phyloP scores from a whole-genome alignment of 2,797 vertebrate species.

The Schizopygopsis malacanthus region DNA sequence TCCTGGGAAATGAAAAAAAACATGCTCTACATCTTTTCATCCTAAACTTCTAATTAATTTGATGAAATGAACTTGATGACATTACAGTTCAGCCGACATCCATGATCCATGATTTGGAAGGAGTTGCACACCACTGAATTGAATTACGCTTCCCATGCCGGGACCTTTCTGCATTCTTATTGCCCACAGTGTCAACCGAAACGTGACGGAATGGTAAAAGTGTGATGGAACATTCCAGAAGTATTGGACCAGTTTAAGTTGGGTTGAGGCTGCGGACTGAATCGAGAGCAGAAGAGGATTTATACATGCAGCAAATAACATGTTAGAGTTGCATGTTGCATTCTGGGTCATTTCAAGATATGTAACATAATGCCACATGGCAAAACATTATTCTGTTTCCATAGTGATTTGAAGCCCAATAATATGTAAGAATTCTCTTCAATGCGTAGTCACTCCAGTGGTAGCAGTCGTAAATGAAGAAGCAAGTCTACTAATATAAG shows the following conservation, averaged over 20 bases:
- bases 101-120: slow-evolving; percentile 36
- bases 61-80: slow-evolving; percentile 23
- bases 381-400: slow-evolving; percentile 8
- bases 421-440: background rate
- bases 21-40: slow-evolving; percentile 25
- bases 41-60: slow-evolving; percentile 29
- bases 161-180: slow-evolving; percentile 31
- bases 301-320: slow-evolving; percentile 28
- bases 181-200: slow-evolving; percentile 8
- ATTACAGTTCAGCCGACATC: slow-evolving; percentile 34
- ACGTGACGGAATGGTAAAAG: slow-evolving; percentile 22
- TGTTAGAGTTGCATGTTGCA: slow-evolving; percentile 6
- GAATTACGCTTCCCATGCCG: slow-evolving; percentile 17
- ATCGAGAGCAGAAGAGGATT: background rate
- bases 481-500: slow-evolving; percentile 6
- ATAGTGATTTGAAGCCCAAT: background rate
- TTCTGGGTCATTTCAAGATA: background rate
- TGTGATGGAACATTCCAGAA: slow-evolving; percentile 43
- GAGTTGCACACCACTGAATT: slow-evolving; percentile 35
- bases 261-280: background rate
- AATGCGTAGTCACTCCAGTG: background rate
- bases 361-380: background rate
- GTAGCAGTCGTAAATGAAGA: background rate
- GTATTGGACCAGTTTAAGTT: slow-evolving; percentile 23
- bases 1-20: background rate